These are phyloP conservation scores for Acrocephalus scirpaceus DNA, from an alignment of 2,797 vertebrate species.

Conservation along the genomic window DNA sequence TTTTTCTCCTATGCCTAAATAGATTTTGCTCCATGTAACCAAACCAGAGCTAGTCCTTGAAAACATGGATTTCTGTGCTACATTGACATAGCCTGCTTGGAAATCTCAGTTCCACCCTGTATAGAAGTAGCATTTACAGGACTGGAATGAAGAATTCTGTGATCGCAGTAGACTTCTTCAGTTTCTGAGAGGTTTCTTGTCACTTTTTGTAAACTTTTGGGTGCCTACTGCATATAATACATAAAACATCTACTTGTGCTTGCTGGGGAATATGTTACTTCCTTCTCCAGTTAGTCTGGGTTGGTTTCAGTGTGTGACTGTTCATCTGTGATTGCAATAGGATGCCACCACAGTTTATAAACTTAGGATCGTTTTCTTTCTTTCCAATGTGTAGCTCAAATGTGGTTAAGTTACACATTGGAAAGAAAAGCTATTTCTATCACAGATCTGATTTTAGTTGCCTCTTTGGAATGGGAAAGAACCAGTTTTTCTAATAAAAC, in stretches of 20 bases:
- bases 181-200: not conserved
- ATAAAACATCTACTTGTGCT: not conserved
- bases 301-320: not conserved
- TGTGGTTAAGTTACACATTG: not conserved
- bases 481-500: not conserved
- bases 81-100: not conserved
- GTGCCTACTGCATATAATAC: rapidly evolving
- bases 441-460: not conserved
- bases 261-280: not conserved
- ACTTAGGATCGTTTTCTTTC: not conserved
- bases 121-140: not conserved
- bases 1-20: not conserved
- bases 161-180: not conserved
- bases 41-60: not conserved
- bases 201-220: not conserved
- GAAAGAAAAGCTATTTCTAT: not conserved
- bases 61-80: not conserved
- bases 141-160: not conserved
- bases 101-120: not conserved
- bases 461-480: not conserved
- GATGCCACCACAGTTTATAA: not conserved
- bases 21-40: not conserved
- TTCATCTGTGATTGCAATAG: not conserved
- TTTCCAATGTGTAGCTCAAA: not conserved
- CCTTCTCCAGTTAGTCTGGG: not conserved